Evolutionary conservation across 2,888 invertebrate species (phyloP).

Genomic region (Cryptosula pallasiana): DNA sequence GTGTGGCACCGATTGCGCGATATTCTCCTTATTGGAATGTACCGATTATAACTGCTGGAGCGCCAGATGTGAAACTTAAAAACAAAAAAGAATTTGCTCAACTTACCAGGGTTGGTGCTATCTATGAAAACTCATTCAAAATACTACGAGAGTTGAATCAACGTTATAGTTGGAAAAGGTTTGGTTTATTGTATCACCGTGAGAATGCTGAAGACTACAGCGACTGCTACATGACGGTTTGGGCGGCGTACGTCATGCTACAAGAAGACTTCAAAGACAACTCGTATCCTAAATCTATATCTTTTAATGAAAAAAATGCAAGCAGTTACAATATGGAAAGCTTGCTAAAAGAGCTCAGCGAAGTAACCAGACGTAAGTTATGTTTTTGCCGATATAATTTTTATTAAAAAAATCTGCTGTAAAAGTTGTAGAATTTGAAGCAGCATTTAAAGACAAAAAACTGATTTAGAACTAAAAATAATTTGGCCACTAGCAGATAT

Average conservation of each 20-base stretch:
- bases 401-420: too few relatives aligned
- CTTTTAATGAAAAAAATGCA: slow-evolving; percentile 62
- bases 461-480: too few relatives aligned
- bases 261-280: neutral
- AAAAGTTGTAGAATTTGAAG: too few relatives aligned
- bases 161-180: slow-evolving; percentile 38
- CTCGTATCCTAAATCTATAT: neutral
- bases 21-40: slow-evolving; percentile 79
- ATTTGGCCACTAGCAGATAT: too few relatives aligned
- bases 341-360: slow-evolving; percentile 62
- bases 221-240: slow-evolving; percentile 68
- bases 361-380: slow-evolving; percentile 69
- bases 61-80: slow-evolving; percentile 40
- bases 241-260: slow-evolving; percentile 60
- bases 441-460: too few relatives aligned
- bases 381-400: too few relatives aligned
- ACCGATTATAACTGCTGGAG: slow-evolving; percentile 71
- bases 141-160: slow-evolving; percentile 35
- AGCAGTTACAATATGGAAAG: slow-evolving; percentile 58
- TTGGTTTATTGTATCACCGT: slow-evolving; percentile 41
- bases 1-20: slow-evolving; percentile 80
- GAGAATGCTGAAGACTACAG: slow-evolving; percentile 32
- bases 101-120: slow-evolving; percentile 59
- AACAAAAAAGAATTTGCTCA: slow-evolving; percentile 62
- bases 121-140: slow-evolving; percentile 39